Percentiles rank a stretch among this genome's conserved stretches.
Evolutionary conservation across 2,888 invertebrate genomes (phyloP).

Genomic region (Polylopha cassiicola): DNA sequence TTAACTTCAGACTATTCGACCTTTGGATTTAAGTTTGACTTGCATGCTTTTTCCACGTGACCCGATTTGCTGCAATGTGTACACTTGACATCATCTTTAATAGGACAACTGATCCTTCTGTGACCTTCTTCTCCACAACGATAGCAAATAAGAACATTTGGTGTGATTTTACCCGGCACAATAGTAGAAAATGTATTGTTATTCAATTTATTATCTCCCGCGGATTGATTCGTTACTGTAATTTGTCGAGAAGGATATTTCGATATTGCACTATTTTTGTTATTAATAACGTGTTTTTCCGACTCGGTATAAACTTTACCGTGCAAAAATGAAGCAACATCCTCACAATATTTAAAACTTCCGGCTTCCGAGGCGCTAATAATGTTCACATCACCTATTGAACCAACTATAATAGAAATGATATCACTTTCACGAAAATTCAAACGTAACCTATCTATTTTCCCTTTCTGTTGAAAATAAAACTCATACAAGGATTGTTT

Average conservation of each 20-base stretch:
- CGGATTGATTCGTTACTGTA: conserved; percentile 21
- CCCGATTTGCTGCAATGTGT: conserved; percentile 25
- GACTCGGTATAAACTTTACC: neutral
- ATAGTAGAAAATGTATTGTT: no score
- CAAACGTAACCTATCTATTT: conserved; percentile 27
- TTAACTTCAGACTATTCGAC: conserved; percentile 28
- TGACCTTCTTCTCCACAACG: conserved; percentile 23
- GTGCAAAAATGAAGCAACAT: conserved; percentile 24
- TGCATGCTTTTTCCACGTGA: conserved; percentile 26
- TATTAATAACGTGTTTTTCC: no score
- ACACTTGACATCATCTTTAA: conserved; percentile 24
- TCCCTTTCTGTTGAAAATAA: conserved; percentile 27
- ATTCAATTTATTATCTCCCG: no score
- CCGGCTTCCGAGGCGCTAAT: conserved; percentile 27
- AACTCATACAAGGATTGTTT: conserved; percentile 29
- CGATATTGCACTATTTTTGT: neutral
- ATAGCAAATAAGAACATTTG: no score
- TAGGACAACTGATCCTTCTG: conserved; percentile 16
- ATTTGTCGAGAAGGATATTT: neutral
- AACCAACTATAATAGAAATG: conserved; percentile 28
- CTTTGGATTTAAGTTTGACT: conserved; percentile 21
- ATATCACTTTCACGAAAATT: conserved; percentile 27
- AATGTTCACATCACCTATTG: conserved; percentile 28
- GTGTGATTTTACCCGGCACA: conserved; percentile 20
- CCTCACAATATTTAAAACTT: conserved; percentile 25